A percentile compares a stretch with the other conserved stretches of the same genome.
These are phyloP conservation scores for Pammene fasciana DNA, from an alignment of 2,888 invertebrate species.

Conservation along the genomic window DNA sequence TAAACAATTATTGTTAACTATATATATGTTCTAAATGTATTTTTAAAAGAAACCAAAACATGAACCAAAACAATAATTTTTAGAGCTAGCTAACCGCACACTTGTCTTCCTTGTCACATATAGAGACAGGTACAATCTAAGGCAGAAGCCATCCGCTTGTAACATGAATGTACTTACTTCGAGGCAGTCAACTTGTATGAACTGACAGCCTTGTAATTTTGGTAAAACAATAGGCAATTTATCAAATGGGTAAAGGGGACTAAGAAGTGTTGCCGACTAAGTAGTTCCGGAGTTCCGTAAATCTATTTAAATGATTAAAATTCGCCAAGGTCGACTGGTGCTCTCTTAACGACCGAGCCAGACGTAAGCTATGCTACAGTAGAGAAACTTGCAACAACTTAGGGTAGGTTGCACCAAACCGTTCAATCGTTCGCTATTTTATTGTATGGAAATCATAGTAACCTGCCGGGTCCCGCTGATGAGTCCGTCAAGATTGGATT, in stretches of 20 bases:
- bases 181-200: constrained; percentile 25
- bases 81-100: background rate
- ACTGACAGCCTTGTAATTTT: constrained; percentile 16
- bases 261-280: constrained; percentile 15
- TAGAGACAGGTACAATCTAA: background rate
- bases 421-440: too few species aligned
- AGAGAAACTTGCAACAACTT: too few species aligned
- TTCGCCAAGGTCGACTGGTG: background rate
- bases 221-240: constrained; percentile 5
- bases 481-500: too few species aligned
- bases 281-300: constrained; percentile 11
- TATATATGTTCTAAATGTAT: too few species aligned
- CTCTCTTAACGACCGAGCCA: background rate
- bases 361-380: background rate
- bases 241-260: constrained; percentile 12
- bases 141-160: constrained; percentile 9
- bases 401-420: too few species aligned
- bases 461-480: too few species aligned
- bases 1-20: too few species aligned
- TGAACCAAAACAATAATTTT: background rate
- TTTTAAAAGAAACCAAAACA: too few species aligned
- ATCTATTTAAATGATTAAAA: constrained; percentile 3
- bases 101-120: background rate
- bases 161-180: constrained; percentile 5
- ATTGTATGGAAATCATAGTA: too few species aligned